These are phyloP conservation scores for Cheilosia impressa DNA, from an alignment of 2,888 invertebrate species.

Conservation along the genomic window DNA sequence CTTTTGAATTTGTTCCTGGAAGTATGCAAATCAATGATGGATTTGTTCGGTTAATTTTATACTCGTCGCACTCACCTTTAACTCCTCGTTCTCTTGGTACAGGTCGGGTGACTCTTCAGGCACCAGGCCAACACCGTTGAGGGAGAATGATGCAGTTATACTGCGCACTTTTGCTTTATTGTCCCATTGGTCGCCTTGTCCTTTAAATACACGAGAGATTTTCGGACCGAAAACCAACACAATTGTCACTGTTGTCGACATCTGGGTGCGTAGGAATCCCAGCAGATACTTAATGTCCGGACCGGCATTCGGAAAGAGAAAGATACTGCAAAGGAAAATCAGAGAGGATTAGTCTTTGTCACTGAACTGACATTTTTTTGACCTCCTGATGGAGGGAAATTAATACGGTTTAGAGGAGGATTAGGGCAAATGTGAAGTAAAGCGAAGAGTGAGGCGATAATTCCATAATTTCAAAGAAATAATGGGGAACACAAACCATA, in stretches of 20 bases:
- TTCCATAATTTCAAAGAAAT: too few relatives aligned
- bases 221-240: constrained; percentile 84
- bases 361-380: too few relatives aligned
- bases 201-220: constrained; percentile 92
- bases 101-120: constrained; percentile 93
- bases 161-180: constrained; percentile 92
- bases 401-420: too few relatives aligned
- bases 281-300: constrained; percentile 96
- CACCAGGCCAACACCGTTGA: constrained; percentile 93
- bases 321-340: constrained; percentile 85
- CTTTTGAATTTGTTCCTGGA: constrained; percentile 94
- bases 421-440: too few relatives aligned
- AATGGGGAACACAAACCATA: too few relatives aligned
- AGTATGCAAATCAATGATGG: constrained; percentile 1
- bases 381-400: too few relatives aligned
- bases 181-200: constrained; percentile 96
- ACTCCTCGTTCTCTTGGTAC: constrained; percentile 95
- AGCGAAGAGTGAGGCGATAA: too few relatives aligned
- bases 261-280: constrained; percentile 95
- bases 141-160: constrained; percentile 92
- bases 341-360: not conserved
- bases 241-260: constrained; percentile 92
- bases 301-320: constrained; percentile 93
- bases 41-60: not conserved
- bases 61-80: constrained; percentile 86